Percentiles rank a stretch among this genome's conserved stretches.
These are phyloP conservation scores for Limanda limanda DNA, from an alignment of 2,113 vertebrate species.

Conservation along the genomic window DNA sequence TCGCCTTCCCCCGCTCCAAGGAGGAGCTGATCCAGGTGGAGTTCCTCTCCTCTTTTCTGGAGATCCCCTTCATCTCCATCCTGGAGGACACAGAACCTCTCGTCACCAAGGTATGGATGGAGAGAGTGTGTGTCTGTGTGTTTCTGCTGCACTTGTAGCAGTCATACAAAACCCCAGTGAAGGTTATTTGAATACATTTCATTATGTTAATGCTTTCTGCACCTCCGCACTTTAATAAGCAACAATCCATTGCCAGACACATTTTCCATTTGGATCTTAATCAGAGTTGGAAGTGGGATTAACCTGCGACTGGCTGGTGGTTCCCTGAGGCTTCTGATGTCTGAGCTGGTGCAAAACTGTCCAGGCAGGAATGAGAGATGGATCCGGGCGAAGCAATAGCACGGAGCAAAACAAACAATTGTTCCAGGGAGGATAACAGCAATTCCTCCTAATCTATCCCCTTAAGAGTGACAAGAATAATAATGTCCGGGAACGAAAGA, in stretches of 20 bases:
- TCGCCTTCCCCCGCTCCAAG: conserved; percentile 90
- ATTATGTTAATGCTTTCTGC: background rate
- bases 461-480: background rate
- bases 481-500: background rate
- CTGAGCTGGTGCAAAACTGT: conserved; percentile 32
- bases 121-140: background rate
- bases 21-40: conserved; percentile 92
- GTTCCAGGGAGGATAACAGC: conserved; percentile 24
- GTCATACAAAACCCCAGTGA: conserved; percentile 2
- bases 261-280: conserved; percentile 13
- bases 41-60: conserved; percentile 90
- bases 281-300: conserved; percentile 17
- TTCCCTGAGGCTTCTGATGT: conserved; percentile 31
- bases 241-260: background rate
- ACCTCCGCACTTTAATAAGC: conserved; percentile 16
- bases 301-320: conserved; percentile 6
- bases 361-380: conserved; percentile 8
- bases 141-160: conserved; percentile 46
- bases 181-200: background rate
- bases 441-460: conserved; percentile 23
- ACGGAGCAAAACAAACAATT: background rate
- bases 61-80: conserved; percentile 92
- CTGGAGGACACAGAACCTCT: conserved; percentile 87
- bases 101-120: conserved; percentile 85
- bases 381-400: conserved; percentile 4